Percentiles rank a stretch among this genome's conserved stretches.
Conservation (phyloP, 2,797 vertebrate genomes). For the Salarias fasciatus region DNA sequence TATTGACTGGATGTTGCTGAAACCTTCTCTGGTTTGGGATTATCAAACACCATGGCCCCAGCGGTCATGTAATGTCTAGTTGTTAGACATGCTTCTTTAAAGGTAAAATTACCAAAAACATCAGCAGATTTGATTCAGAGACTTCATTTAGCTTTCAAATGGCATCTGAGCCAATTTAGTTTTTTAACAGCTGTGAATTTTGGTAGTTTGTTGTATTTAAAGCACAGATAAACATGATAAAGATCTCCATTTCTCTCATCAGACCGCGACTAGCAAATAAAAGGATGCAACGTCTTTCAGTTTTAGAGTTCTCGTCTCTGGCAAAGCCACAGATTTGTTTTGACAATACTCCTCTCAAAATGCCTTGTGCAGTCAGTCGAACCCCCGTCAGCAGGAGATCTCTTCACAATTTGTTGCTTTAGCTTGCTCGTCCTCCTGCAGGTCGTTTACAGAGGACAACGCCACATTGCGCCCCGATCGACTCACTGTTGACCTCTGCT, state of each 20-base stretch:
- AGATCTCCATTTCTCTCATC: neutral
- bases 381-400: conserved; percentile 20
- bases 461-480: conserved; percentile 40
- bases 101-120: conserved; percentile 17
- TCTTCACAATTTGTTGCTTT: conserved; percentile 58
- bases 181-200: no score
- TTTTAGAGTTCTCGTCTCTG: conserved; percentile 25
- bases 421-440: conserved; percentile 42
- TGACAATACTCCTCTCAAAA: conserved; percentile 48
- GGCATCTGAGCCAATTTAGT: no score
- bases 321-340: conserved; percentile 33
- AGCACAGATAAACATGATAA: no score
- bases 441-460: conserved; percentile 62
- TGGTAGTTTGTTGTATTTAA: no score
- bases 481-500: conserved; percentile 63
- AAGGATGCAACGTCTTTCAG: conserved; percentile 17
- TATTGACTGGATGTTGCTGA: conserved; percentile 49
- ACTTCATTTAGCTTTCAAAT: no score
- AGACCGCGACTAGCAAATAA: conserved; percentile 5
- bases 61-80: conserved; percentile 6
- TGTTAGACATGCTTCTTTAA: conserved; percentile 31
- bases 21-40: conserved; percentile 26
- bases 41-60: conserved; percentile 4
- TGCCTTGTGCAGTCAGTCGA: conserved; percentile 23
- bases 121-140: conserved; percentile 6